Percentiles rank a stretch among this genome's conserved stretches.
phyloP scores from a whole-genome alignment of 2,113 vertebrate species.

The Nerophis ophidion region DNA sequence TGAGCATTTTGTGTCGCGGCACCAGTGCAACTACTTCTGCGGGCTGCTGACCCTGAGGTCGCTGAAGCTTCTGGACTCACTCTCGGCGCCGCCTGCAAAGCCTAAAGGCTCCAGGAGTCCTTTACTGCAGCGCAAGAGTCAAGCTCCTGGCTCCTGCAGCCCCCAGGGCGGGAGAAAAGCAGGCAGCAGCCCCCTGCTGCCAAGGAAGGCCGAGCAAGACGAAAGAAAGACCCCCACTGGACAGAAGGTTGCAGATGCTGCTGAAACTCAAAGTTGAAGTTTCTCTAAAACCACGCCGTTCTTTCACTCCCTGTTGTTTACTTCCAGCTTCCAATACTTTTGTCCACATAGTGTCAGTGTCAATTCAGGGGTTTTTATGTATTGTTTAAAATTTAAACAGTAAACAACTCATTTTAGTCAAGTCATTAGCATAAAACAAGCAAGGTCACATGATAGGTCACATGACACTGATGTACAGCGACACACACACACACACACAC shows the following conservation, averaged over 20 bases:
- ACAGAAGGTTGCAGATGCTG: slow-evolving; percentile 57
- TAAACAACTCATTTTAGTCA: background rate
- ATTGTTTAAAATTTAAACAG: no score
- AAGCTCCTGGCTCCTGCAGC: slow-evolving; percentile 75
- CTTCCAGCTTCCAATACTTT: background rate
- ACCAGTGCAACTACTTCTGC: slow-evolving; percentile 89
- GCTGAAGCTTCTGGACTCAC: slow-evolving; percentile 74
- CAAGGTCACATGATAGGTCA: slow-evolving; percentile 20
- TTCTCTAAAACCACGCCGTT: background rate
- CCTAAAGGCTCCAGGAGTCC: slow-evolving; percentile 86
- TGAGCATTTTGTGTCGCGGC: slow-evolving; percentile 78
- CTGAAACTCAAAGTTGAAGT: slow-evolving; percentile 40
- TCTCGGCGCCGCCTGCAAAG: slow-evolving; percentile 72
- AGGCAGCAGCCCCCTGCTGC: slow-evolving; percentile 71
- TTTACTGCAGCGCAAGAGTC: slow-evolving; percentile 74
- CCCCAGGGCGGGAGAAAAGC: slow-evolving; percentile 79
- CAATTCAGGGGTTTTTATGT: no score
- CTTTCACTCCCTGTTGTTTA: background rate
- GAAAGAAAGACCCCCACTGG: slow-evolving; percentile 34
- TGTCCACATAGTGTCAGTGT: no score
- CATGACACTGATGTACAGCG: slow-evolving; percentile 43
- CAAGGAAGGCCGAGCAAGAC: slow-evolving; percentile 65
- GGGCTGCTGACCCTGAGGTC: slow-evolving; percentile 78
- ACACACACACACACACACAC: slow-evolving; percentile 4
- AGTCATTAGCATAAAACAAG: background rate